Evolutionary conservation across 2,888 invertebrate genomes (phyloP).

Genomic region (Heteropelma amictum): DNA sequence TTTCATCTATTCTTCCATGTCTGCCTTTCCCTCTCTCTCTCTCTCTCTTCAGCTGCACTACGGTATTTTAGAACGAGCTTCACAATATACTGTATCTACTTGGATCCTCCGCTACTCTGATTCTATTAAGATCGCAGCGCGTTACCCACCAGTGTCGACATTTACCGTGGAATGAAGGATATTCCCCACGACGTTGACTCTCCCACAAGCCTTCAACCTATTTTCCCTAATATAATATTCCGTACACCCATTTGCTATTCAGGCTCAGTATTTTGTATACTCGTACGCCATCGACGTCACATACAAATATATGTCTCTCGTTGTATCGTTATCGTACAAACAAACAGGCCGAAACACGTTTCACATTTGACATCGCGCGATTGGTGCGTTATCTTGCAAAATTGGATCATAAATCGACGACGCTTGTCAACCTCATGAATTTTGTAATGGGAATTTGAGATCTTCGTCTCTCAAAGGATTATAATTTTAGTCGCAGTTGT

Average conservation of each 20-base stretch:
- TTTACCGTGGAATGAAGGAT: slow-evolving; percentile 20
- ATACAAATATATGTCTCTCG: background rate
- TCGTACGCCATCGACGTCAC: background rate
- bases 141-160: slow-evolving; percentile 31
- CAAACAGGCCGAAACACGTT: too few species aligned
- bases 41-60: background rate
- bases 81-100: slow-evolving; percentile 2
- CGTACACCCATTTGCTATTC: slow-evolving; percentile 26
- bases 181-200: slow-evolving; percentile 22
- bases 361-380: too few species aligned
- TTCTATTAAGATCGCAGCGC: slow-evolving; percentile 49
- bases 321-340: background rate
- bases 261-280: background rate
- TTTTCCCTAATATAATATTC: too few species aligned
- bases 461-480: too few species aligned
- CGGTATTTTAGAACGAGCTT: background rate
- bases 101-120: slow-evolving; percentile 40
- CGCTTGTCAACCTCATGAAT: too few species aligned
- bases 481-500: too few species aligned
- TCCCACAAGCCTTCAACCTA: slow-evolving; percentile 15
- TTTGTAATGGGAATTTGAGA: too few species aligned
- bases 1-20: background rate
- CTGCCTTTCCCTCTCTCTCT: background rate
- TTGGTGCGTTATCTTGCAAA: too few species aligned
- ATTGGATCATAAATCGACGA: too few species aligned